Evolutionary conservation across 2,113 vertebrate species (phyloP).

Genomic region (Bos javanicus): DNA sequence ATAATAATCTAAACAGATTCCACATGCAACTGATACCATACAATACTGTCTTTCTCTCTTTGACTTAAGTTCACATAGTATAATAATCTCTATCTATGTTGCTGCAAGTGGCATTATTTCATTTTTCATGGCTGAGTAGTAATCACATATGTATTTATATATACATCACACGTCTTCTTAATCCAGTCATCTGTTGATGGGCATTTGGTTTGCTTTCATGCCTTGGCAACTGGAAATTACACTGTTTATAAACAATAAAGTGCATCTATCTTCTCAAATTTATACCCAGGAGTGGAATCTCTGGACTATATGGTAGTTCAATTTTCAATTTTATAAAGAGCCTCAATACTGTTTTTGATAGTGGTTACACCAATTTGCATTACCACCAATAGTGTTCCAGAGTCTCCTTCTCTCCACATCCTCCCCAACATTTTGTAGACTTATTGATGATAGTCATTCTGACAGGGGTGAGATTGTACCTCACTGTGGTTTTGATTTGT

Average conservation of each 20-base stretch:
- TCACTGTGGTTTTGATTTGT: not conserved
- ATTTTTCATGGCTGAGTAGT: not conserved
- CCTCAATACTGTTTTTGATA: not conserved
- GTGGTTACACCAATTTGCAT: not conserved
- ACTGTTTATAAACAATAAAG: not conserved
- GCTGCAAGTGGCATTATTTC: not conserved
- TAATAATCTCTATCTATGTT: not conserved
- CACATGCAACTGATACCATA: not conserved
- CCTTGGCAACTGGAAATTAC: not conserved
- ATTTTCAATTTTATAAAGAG: not conserved
- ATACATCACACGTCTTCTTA: not conserved
- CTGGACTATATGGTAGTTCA: not conserved
- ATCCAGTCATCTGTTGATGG: not conserved
- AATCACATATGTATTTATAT: not conserved
- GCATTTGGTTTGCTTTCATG: not conserved
- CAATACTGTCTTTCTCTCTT: not conserved
- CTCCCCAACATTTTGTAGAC: not conserved
- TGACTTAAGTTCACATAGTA: not conserved
- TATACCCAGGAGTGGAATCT: not conserved
- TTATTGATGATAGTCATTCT: not conserved
- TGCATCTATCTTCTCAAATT: not conserved
- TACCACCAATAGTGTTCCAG: not conserved
- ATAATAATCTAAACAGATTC: not conserved
- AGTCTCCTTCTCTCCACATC: not conserved
- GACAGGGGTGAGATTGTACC: not conserved